Percentiles rank a stretch among this genome's conserved stretches.
Conservation (phyloP, 2,113 vertebrate genomes). For the Trichechus manatus region DNA sequence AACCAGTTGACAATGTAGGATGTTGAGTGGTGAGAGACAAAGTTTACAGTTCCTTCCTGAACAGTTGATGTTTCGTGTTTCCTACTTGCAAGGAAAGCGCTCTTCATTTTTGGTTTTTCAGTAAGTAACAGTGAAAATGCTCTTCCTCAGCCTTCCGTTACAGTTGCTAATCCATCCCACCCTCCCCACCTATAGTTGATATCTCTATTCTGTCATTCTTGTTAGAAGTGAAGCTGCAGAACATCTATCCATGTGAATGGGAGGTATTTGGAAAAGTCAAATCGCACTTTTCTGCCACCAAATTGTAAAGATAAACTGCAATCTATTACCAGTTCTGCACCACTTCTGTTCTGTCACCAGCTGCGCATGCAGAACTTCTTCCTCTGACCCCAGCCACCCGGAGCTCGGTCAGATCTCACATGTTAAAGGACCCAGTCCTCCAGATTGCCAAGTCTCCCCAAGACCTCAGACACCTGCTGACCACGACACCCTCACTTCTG, state of each 20-base stretch:
- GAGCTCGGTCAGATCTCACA: not conserved
- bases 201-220: not conserved
- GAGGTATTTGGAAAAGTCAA: not conserved
- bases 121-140: not conserved
- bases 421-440: not conserved
- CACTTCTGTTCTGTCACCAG: not conserved
- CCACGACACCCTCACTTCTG: not conserved
- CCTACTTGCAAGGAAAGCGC: not conserved
- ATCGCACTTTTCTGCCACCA: not conserved
- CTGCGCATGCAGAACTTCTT: not conserved
- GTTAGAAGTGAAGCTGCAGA: not conserved
- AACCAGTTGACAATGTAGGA: not conserved
- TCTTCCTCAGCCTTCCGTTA: not conserved
- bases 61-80: fast-evolving
- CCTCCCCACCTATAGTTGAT: fast-evolving
- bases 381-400: not conserved
- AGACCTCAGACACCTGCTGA: not conserved
- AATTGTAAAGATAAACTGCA: not conserved
- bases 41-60: not conserved
- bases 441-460: not conserved
- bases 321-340: not conserved
- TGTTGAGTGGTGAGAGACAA: not conserved
- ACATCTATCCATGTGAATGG: not conserved
- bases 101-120: not conserved
- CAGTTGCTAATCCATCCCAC: fast-evolving